phyloP scores from a whole-genome alignment of 64 coral and sea anemone species.

The Stichodactyla helianthus region DNA sequence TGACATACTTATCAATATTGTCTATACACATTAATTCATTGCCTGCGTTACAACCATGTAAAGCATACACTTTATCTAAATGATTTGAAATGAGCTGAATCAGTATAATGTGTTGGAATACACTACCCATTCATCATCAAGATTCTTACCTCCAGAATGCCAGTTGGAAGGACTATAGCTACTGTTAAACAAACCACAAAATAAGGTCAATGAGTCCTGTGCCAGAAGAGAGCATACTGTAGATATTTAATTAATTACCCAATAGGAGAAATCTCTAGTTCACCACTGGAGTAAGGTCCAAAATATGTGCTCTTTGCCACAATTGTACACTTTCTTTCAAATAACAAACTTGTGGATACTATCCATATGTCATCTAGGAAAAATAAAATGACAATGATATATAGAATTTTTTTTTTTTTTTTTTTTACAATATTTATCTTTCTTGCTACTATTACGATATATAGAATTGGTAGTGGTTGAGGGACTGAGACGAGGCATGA shows the following conservation, averaged over 20 bases:
- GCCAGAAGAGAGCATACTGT: too few species aligned
- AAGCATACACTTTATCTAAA: constrained; percentile 72
- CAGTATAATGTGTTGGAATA: background rate
- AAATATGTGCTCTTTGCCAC: constrained; percentile 88
- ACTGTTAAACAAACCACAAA: constrained; percentile 33
- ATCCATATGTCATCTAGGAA: constrained; percentile 92
- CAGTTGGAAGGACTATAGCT: constrained; percentile 91
- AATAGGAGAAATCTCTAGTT: constrained; percentile 78
- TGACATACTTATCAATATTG: constrained; percentile 81
- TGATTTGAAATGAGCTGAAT: background rate
- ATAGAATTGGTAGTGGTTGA: background rate
- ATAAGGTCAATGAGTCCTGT: too few species aligned
- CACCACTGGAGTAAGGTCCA: constrained; percentile 73
- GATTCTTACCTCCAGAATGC: constrained; percentile 82
- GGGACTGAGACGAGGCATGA: too few species aligned
- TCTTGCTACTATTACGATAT: too few species aligned
- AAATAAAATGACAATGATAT: background rate
- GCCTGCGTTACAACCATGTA: constrained; percentile 84
- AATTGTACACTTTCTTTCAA: constrained; percentile 58
- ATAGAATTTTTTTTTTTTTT: background rate
- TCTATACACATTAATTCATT: constrained; percentile 80
- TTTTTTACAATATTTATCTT: background rate
- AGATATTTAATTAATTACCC: constrained; percentile 39
- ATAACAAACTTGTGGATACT: constrained; percentile 63
- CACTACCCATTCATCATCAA: background rate